A percentile compares a stretch with the other conserved stretches of the same genome.
These are phyloP conservation scores for Todus mexicanus DNA, from an alignment of 2,797 vertebrate species.

Conservation along the genomic window DNA sequence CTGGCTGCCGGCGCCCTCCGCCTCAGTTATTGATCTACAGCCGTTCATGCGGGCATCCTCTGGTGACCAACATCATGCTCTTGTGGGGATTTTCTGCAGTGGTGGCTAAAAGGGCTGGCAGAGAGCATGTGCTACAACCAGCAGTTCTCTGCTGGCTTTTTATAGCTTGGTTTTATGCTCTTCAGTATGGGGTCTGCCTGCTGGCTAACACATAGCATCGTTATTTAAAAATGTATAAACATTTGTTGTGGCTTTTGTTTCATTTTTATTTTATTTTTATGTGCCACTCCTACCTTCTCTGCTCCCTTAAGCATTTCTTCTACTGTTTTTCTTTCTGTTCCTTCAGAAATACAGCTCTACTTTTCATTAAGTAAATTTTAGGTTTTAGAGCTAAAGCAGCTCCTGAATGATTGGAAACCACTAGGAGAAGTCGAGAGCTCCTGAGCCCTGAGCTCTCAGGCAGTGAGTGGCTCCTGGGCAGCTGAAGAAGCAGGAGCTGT, in stretches of 20 bases:
- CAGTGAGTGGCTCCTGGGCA: not conserved
- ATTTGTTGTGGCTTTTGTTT: not conserved
- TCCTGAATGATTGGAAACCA: not conserved
- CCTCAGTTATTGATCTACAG: not conserved
- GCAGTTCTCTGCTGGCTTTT: not conserved
- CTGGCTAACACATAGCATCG: not conserved
- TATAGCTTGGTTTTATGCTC: not conserved
- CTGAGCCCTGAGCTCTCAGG: not conserved
- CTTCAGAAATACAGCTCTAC: not conserved
- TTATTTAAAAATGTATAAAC: not conserved
- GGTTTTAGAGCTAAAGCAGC: not conserved
- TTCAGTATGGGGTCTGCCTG: not conserved
- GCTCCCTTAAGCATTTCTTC: not conserved
- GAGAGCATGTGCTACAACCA: fast-evolving
- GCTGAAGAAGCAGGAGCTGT: not conserved
- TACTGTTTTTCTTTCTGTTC: not conserved
- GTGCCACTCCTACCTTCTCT: not conserved
- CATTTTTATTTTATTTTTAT: not conserved
- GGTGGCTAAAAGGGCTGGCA: not conserved
- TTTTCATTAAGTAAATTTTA: not conserved
- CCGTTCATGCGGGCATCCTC: not conserved
- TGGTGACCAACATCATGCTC: not conserved
- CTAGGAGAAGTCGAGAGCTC: not conserved
- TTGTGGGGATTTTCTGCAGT: not conserved
- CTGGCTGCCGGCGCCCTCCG: not conserved